Percentiles rank a stretch among this genome's conserved stretches.
phyloP scores from a whole-genome alignment of 2,113 vertebrate genomes.

The Synchiropus splendidus region DNA sequence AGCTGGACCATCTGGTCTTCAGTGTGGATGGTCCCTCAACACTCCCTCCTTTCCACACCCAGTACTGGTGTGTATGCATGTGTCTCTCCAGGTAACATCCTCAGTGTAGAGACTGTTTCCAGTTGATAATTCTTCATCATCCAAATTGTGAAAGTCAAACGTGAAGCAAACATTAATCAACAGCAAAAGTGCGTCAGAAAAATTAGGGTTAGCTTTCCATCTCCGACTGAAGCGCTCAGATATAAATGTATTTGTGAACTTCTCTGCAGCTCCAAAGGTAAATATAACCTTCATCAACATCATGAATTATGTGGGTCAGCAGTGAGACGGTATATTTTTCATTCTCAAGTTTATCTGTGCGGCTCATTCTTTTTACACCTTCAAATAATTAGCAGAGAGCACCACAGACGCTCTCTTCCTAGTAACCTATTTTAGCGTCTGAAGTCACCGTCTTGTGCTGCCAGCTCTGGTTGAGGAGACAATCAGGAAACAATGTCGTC shows the following conservation, averaged over 20 bases:
- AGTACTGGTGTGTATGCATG: too few species aligned
- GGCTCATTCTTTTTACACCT: conserved; percentile 61
- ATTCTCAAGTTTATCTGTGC: conserved; percentile 53
- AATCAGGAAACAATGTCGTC: conserved; percentile 14
- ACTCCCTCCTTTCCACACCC: too few species aligned
- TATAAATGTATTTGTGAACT: conserved; percentile 15
- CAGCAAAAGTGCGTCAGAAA: too few species aligned
- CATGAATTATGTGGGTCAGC: conserved; percentile 66
- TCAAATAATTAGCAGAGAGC: conserved; percentile 57
- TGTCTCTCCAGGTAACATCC: too few species aligned
- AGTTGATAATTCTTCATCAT: too few species aligned
- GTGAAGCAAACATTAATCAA: too few species aligned
- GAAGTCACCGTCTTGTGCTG: conserved; percentile 23
- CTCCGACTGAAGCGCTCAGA: conserved; percentile 5
- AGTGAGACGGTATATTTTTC: conserved; percentile 62
- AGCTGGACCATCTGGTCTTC: too few species aligned
- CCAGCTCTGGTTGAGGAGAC: conserved; percentile 18
- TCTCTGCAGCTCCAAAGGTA: conserved; percentile 24
- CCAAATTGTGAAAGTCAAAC: too few species aligned
- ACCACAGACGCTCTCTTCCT: conserved; percentile 33
- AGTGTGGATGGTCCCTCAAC: too few species aligned
- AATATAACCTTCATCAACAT: conserved; percentile 50
- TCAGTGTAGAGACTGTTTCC: too few species aligned
- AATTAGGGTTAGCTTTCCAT: too few species aligned
- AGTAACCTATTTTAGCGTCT: conserved; percentile 63